Conservation (phyloP, 53 echinoderm and acorn worm genomes). For the Arbacia lixula region DNA sequence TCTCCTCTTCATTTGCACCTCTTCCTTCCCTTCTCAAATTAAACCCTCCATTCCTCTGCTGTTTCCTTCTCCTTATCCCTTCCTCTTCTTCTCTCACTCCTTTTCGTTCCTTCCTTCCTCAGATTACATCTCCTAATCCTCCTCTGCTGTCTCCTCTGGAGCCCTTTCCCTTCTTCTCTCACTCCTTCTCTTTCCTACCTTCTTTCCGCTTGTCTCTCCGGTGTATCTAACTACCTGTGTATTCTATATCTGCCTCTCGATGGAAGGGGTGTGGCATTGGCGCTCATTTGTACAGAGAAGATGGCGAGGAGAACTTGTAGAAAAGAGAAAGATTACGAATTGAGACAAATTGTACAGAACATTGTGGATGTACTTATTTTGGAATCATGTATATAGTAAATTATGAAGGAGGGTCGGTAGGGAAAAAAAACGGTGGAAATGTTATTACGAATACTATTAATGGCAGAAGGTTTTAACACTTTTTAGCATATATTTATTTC, state of each 20-base stretch:
- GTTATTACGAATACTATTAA: slow-evolving; percentile 29
- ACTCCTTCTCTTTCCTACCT: background rate
- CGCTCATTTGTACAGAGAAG: slow-evolving; percentile 39
- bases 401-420: slow-evolving; percentile 23
- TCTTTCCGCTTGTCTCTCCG: background rate
- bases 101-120: background rate
- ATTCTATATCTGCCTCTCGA: too few relatives aligned
- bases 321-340: slow-evolving; percentile 27
- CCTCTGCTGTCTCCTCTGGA: background rate
- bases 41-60: background rate
- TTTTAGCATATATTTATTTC: slow-evolving; percentile 14
- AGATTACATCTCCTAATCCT: background rate
- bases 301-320: background rate
- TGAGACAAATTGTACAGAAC: slow-evolving; percentile 36
- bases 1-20: background rate
- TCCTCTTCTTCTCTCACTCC: background rate
- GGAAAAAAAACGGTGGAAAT: slow-evolving; percentile 38
- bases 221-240: background rate
- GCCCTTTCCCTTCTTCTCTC: background rate
- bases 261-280: too few relatives aligned
- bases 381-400: slow-evolving; percentile 60
- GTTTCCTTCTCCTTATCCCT: background rate
- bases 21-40: background rate
- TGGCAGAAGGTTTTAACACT: slow-evolving; percentile 7
- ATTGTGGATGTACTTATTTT: slow-evolving; percentile 42